These are phyloP conservation scores for Dicrurus megarhynchus DNA, from an alignment of 2,113 vertebrate species.

Conservation along the genomic window DNA sequence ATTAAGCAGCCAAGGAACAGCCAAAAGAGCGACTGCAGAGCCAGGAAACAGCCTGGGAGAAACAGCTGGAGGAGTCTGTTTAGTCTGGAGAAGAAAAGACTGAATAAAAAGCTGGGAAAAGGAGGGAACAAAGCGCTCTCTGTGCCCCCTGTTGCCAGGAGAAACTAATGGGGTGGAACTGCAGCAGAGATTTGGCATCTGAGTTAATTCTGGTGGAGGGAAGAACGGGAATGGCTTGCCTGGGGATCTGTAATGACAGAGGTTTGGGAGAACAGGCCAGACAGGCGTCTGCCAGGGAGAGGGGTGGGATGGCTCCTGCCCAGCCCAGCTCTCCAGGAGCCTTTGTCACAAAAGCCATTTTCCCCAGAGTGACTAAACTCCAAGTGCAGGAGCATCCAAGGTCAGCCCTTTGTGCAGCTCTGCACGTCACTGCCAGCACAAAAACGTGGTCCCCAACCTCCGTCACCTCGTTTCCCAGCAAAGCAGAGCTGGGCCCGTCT, in stretches of 20 bases:
- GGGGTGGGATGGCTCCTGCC: not conserved
- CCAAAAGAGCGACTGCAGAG: not conserved
- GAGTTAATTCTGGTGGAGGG: not conserved
- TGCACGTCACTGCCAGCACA: accelerated
- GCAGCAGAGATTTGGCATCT: not conserved
- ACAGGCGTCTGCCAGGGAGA: not conserved
- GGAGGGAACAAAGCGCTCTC: not conserved
- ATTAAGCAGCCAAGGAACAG: not conserved
- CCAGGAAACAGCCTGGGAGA: not conserved
- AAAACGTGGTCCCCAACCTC: accelerated
- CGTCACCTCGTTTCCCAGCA: not conserved
- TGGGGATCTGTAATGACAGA: not conserved
- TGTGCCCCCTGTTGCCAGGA: not conserved
- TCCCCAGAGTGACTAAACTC: not conserved
- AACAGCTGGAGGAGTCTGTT: not conserved
- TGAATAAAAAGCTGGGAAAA: not conserved
- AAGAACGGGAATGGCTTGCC: not conserved
- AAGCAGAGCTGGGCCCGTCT: not conserved
- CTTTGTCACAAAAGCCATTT: not conserved
- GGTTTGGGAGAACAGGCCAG: not conserved
- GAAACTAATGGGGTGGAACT: not conserved
- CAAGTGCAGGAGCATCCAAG: not conserved
- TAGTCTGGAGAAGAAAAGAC: not conserved
- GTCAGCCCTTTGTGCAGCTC: not conserved
- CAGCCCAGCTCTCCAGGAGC: not conserved